Base-by-base conservation (phyloP, 2,797 vertebrate genomes). In the Malurus splendens region DNA sequence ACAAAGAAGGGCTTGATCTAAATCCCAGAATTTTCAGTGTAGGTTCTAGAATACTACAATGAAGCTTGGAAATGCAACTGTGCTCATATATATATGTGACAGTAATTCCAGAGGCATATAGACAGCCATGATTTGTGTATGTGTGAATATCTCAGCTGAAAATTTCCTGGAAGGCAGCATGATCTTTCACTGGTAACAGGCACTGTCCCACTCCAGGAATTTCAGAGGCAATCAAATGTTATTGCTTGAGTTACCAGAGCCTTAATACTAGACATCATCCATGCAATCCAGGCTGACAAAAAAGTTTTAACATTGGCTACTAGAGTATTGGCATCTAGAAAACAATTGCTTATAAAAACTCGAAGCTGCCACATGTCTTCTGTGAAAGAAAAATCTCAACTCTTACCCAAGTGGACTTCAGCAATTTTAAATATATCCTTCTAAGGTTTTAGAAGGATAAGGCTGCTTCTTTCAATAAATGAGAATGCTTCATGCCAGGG, bases 1-100 rank as follows among this genome's bases (percentile, higher is more conserved):
- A 90, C 30, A 93, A 90, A 89, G 54, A 87, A 78, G 33, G 67
- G 23, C 28, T 92, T 94, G 42, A 92, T 73, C 16, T 42, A 81
- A 92, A 87, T 39, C 61, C 71, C 0, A 0, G 41, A 71, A 76
- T 66, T 89, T 60, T 67, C 41, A n/a, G 23, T 22, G 14, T 56
- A 87, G 50, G 70, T 78, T 42, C 66, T 5, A 17, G 45, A 82
- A 62, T 38, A 79, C 9, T 22, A 73, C 24, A 47, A 28, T 15
- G 48, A 55, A 60, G 36, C 50, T 71, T 90, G 73, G 48, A 90
- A 87, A 71, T 22, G 12, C 33, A 75, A 60, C 50, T 60, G 38
- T 62, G 39, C 59, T 87, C 19, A 41, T 27, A 48, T 12, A 59
- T 24, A 33, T 3, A 33, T 2, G 2, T 9, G 28, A 36, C 30